Evolutionary conservation across 2,113 vertebrate species (phyloP), one percentile per base, ranked within the genome.

Genomic region (Peucedramus taeniatus): DNA sequence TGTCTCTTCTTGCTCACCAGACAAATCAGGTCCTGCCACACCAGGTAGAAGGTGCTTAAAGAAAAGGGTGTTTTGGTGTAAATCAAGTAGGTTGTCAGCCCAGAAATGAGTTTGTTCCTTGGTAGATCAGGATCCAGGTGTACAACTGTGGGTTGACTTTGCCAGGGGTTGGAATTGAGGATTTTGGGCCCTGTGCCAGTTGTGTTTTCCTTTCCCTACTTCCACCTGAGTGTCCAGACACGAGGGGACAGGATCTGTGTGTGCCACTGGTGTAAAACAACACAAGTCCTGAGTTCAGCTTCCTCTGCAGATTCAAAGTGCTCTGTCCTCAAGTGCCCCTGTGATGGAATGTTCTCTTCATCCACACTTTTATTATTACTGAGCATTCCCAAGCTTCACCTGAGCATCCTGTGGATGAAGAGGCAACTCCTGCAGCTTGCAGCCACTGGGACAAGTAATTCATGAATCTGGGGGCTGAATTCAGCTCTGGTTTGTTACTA

Each of bases 171-270:
- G 49, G 33, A 33, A 51, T 35, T 35, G 49, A 63, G 18, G 50
- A 16, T 53, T 72, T n/a, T 42, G 31, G 22, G 10, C 42, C 22
- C 44, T n/a, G 19, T 71, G 42, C 12, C n/a, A 12, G 5, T 56
- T 66, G 24, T 3, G 2, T 56, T 16, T 93, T 76, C 31, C 7
- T 8, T 80, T n/a, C 16, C 20, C 4, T 39, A 0, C 12, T 60
- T 57, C 54, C 20, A 14, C 26, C 17, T 23, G 35, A 57, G 37
- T 19, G 4, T n/a, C 9, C 45, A n/a, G 30, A 15, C 57, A 21
- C 0, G 1, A 6, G 49, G 20, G 37, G 30, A 4, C 10, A 0
- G 37, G 30, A 3, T 42, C 31, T 28, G 26, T 21, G 61, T 5
- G 37, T 77, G 47, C 60, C 37, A 23, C 13, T 54, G 45, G 13